These are phyloP conservation scores for Drosophila buzzatii DNA, from an alignment of 2,888 invertebrate species.

Conservation along the genomic window DNA sequence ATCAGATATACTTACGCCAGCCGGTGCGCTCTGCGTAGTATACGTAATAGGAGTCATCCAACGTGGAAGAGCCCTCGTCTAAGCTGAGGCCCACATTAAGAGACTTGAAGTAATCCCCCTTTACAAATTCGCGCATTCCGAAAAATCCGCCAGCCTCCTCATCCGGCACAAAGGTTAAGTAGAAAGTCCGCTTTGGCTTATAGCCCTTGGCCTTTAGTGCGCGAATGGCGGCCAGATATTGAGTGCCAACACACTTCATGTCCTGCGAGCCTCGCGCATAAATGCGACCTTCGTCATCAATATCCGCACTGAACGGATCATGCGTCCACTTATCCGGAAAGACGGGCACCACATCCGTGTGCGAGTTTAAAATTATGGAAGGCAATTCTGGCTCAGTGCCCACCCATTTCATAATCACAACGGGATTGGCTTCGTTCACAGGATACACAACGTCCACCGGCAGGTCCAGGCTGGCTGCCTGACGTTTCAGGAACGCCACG, in stretches of 20 bases:
- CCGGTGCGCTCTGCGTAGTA: conserved; percentile 89
- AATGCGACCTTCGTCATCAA: conserved; percentile 93
- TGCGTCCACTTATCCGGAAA: conserved; percentile 95
- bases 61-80: conserved; percentile 92
- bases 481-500: conserved; percentile 89
- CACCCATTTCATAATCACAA: conserved; percentile 92
- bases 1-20: conserved; percentile 87
- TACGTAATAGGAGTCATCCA: conserved; percentile 88
- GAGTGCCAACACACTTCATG: conserved; percentile 94
- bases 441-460: conserved; percentile 87
- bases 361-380: conserved; percentile 94
- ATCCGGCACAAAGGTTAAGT: conserved; percentile 91
- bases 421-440: conserved; percentile 88
- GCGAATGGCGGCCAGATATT: conserved; percentile 91
- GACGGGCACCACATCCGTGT: conserved; percentile 97
- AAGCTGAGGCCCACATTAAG: conserved; percentile 92
- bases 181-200: conserved; percentile 89
- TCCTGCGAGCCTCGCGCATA: conserved; percentile 91
- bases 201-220: conserved; percentile 87
- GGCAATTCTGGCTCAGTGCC: conserved; percentile 90
- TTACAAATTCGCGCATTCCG: conserved; percentile 91
- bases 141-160: conserved; percentile 89
- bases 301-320: conserved; percentile 94
- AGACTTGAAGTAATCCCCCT: conserved; percentile 88
- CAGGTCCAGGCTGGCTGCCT: conserved; percentile 89